Conservation (phyloP, 1,140 invertebrate genomes). For the Periplaneta americana region DNA sequence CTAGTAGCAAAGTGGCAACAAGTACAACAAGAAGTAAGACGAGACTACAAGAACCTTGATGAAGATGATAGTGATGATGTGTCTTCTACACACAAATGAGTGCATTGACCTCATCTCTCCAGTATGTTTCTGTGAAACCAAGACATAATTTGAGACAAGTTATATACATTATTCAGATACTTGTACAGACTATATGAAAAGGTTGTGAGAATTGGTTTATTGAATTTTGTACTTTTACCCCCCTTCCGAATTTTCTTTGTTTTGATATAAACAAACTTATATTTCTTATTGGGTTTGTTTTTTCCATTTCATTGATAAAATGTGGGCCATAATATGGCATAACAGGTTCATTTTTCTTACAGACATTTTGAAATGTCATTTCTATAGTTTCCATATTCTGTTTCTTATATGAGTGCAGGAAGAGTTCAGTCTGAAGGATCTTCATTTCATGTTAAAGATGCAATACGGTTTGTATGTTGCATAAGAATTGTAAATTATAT, state of each 20-base stretch:
- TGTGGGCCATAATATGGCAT: too few species aligned
- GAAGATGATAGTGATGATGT: slow-evolving; percentile 10
- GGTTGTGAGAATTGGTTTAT: background rate
- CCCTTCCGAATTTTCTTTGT: background rate
- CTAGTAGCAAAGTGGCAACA: slow-evolving; percentile 71
- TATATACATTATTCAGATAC: too few species aligned
- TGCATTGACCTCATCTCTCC: background rate
- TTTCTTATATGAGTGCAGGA: background rate
- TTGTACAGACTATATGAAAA: background rate
- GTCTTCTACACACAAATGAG: slow-evolving; percentile 11
- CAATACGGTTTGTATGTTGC: too few species aligned
- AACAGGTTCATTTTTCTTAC: too few species aligned
- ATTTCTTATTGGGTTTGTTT: background rate
- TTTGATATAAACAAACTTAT: background rate
- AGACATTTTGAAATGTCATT: background rate
- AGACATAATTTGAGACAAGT: too few species aligned
- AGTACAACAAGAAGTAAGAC: slow-evolving; percentile 49
- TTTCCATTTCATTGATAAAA: background rate
- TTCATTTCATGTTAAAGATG: too few species aligned
- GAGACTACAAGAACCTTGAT: slow-evolving; percentile 19
- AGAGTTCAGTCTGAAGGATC: background rate
- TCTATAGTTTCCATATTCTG: background rate
- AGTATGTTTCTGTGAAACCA: background rate
- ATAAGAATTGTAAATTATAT: too few species aligned
- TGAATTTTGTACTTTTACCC: background rate